phyloP scores from a whole-genome alignment of 1,140 invertebrate species.

The Trachymyrmex cornetzi region DNA sequence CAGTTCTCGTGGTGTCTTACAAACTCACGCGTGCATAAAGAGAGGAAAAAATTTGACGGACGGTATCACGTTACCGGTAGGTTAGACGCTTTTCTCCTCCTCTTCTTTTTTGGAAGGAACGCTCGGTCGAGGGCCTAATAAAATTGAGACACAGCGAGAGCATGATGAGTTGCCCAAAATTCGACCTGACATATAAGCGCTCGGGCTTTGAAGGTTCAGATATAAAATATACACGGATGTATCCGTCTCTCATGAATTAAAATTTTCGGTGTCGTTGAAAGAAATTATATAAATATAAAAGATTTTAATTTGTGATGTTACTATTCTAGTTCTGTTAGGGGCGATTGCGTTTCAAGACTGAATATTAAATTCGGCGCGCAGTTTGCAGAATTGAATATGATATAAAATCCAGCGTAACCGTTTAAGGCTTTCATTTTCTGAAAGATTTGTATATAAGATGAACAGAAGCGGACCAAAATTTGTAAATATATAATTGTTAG shows the following conservation, averaged over 20 bases:
- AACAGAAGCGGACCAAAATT: not conserved
- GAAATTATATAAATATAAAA: too few relatives aligned
- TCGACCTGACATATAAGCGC: slow-evolving; percentile 22
- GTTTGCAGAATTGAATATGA: too few relatives aligned
- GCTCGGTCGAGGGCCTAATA: slow-evolving; percentile 76
- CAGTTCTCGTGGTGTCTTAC: slow-evolving; percentile 63
- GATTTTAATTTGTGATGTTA: too few relatives aligned
- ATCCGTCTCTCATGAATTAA: not conserved
- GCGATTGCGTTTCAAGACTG: too few relatives aligned
- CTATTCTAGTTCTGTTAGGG: too few relatives aligned
- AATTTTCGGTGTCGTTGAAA: not conserved
- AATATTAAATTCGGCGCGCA: too few relatives aligned
- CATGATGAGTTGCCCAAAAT: slow-evolving; percentile 74
- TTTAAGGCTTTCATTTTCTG: not conserved
- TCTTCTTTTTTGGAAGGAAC: slow-evolving; percentile 31
- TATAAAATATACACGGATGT: slow-evolving; percentile 13
- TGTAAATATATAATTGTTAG: not conserved
- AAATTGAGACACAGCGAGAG: slow-evolving; percentile 82
- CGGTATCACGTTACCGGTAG: slow-evolving; percentile 84
- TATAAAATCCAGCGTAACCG: too few relatives aligned
- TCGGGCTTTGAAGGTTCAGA: slow-evolving; percentile 19
- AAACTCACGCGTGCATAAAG: slow-evolving; percentile 64
- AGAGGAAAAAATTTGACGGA: slow-evolving; percentile 66
- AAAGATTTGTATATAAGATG: not conserved
- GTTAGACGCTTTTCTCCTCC: slow-evolving; percentile 74